Percentiles rank a stretch among this genome's conserved stretches.
Evolutionary conservation across 2,888 invertebrate species (phyloP).

Genomic region (Phalera bucephala): DNA sequence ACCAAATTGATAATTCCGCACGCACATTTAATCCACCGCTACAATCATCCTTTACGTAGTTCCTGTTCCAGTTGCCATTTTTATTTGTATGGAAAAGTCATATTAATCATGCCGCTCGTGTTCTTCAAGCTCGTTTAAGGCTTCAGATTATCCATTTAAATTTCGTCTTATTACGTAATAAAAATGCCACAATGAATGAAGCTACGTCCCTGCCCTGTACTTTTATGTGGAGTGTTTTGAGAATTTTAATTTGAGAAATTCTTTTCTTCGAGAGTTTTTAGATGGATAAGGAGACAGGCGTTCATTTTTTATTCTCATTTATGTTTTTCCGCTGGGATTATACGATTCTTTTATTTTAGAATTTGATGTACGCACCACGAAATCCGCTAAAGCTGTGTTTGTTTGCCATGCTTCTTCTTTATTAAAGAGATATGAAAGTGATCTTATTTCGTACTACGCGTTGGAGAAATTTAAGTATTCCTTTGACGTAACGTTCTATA

Average conservation of each 20-base stretch:
- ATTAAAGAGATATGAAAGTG: not conserved
- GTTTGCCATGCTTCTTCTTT: constrained; percentile 3
- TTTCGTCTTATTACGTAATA: constrained; percentile 63
- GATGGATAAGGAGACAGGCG: constrained; percentile 21
- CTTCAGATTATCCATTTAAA: constrained; percentile 64
- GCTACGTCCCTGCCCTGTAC: constrained; percentile 40
- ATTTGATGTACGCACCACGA: constrained; percentile 7
- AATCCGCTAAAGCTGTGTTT: constrained; percentile 6
- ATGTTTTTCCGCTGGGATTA: constrained; percentile 18
- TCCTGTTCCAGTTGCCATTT: constrained; percentile 34
- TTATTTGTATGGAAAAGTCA: constrained; percentile 48
- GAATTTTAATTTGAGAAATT: constrained; percentile 58
- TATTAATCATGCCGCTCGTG: constrained; percentile 57
- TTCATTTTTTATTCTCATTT: constrained; percentile 25
- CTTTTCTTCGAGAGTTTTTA: constrained; percentile 29
- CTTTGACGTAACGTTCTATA: too few relatives aligned
- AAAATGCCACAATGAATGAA: constrained; percentile 66
- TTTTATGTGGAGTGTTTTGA: constrained; percentile 49
- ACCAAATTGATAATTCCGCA: too few relatives aligned
- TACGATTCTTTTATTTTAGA: constrained; percentile 11
- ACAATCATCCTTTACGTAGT: too few relatives aligned
- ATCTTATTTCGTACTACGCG: constrained; percentile 4
- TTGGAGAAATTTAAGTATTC: not conserved
- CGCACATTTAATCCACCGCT: constrained; percentile 33
- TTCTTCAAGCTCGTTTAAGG: constrained; percentile 56